phyloP scores from a whole-genome alignment of 1,140 invertebrate species.

The Hesperophylax magnus region DNA sequence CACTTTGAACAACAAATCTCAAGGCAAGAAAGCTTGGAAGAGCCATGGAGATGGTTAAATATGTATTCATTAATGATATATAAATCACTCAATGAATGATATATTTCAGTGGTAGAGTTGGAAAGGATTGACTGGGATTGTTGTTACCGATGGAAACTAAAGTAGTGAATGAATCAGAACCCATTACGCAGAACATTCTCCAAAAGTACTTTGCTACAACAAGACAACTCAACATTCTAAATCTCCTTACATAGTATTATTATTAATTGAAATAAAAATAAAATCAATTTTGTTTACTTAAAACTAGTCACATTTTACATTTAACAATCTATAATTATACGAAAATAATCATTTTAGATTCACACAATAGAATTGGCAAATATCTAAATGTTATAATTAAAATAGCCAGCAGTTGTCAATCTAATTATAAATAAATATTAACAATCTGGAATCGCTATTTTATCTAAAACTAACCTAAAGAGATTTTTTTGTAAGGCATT shows the following conservation, averaged over 20 bases:
- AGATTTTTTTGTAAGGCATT: conserved; percentile 55
- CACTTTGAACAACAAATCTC: too few relatives aligned
- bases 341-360: conserved; percentile 51
- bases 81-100: too few relatives aligned
- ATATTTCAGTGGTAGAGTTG: too few relatives aligned
- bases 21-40: too few relatives aligned
- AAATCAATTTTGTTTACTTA: conserved; percentile 36
- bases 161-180: not conserved
- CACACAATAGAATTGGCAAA: conserved; percentile 43
- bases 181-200: conserved; percentile 9
- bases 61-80: too few relatives aligned
- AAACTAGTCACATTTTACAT: conserved; percentile 23
- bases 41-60: too few relatives aligned
- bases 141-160: too few relatives aligned
- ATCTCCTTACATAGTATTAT: conserved; percentile 35
- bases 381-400: conserved; percentile 47
- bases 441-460: conserved; percentile 18
- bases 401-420: conserved; percentile 42
- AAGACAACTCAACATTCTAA: conserved; percentile 6
- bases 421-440: conserved; percentile 34
- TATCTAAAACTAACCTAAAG: conserved; percentile 49
- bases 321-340: conserved; percentile 38
- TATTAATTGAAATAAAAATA: conserved; percentile 35
- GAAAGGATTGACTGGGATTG: too few relatives aligned
- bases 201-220: not conserved